These are phyloP conservation scores for Drosophila seclusa DNA, from an alignment of 2,888 invertebrate species.

Conservation along the genomic window DNA sequence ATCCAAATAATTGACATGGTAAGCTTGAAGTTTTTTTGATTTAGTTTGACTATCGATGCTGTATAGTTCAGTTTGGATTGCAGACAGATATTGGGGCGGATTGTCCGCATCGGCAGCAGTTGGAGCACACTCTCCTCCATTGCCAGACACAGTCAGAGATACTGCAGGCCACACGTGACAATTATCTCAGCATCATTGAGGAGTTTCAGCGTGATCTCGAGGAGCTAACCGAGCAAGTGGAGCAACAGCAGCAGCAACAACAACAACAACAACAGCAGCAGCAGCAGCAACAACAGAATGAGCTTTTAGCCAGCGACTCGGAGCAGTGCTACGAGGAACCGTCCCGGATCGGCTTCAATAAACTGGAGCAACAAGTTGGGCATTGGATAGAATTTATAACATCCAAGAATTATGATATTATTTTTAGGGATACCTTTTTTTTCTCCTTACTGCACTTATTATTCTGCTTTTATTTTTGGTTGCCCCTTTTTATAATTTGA, in stretches of 20 bases:
- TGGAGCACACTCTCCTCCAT: constrained; percentile 68
- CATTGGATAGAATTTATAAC: not conserved
- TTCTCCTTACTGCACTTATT: not conserved
- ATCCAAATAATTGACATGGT: constrained; percentile 56
- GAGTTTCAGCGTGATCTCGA: constrained; percentile 83
- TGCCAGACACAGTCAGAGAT: constrained; percentile 67
- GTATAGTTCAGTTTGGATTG: constrained; percentile 4
- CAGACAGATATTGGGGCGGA: constrained; percentile 59
- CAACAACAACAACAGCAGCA: constrained; percentile 57
- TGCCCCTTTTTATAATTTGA: not conserved
- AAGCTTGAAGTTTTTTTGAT: constrained; percentile 34
- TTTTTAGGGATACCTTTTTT: not conserved
- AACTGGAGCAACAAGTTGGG: constrained; percentile 64
- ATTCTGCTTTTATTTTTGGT: too few relatives aligned
- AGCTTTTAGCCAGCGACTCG: constrained; percentile 10
- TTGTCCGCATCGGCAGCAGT: constrained; percentile 70
- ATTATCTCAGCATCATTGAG: constrained; percentile 82
- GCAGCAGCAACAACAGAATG: constrained; percentile 53
- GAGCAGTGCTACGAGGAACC: constrained; percentile 13
- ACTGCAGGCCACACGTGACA: constrained; percentile 70
- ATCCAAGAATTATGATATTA: not conserved
- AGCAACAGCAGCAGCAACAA: constrained; percentile 45
- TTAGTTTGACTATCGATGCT: not conserved
- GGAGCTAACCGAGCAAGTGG: constrained; percentile 81
- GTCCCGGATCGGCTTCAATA: constrained; percentile 16